Evolutionary conservation across 92 coral and sea anemone genomes (phyloP).

Genomic region (Diadumene lineata): DNA sequence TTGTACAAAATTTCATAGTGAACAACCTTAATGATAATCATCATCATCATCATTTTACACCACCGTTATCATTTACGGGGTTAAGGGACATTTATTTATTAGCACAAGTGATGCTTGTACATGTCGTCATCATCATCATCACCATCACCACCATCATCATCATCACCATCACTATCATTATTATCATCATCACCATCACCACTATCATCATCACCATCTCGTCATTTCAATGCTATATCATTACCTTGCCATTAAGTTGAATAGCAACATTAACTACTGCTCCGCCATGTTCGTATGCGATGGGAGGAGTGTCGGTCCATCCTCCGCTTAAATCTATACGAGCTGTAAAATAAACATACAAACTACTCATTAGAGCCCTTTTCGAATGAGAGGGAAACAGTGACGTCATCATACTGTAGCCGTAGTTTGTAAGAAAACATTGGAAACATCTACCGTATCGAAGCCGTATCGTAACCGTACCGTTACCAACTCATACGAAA

Average conservation of each 20-base stretch:
- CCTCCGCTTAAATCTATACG: slow-evolving; percentile 96
- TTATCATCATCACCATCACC: neutral
- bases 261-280: slow-evolving; percentile 84
- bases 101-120: neutral
- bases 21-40: neutral
- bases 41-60: neutral
- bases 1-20: neutral
- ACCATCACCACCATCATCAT: neutral
- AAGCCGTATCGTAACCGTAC: too few species aligned
- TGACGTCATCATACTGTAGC: neutral
- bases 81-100: neutral
- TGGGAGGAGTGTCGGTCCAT: slow-evolving; percentile 99
- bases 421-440: neutral
- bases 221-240: neutral
- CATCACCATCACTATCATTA: neutral
- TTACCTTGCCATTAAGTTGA: slow-evolving; percentile 88
- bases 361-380: neutral
- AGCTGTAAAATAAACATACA: slow-evolving; percentile 37
- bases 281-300: slow-evolving; percentile 91
- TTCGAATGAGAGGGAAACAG: neutral
- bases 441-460: too few species aligned
- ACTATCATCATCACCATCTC: neutral
- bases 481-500: too few species aligned
- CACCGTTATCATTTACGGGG: neutral
- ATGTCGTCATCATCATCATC: neutral